Evolutionary conservation across 2,113 vertebrate genomes (phyloP).

Genomic region (Motacilla alba): DNA sequence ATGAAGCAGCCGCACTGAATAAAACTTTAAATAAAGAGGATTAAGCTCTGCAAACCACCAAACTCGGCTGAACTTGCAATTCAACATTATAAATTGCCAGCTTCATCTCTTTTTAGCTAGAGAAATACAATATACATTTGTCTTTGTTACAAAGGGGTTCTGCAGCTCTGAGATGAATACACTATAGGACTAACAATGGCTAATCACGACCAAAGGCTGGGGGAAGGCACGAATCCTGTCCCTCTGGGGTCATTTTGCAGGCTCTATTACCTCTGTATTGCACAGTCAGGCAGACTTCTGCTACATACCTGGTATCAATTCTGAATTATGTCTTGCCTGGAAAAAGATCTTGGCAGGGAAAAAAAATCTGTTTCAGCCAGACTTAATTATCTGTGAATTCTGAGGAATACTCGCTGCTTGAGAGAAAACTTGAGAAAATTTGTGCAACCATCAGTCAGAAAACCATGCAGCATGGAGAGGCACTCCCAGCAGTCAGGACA

Average conservation of each 20-base stretch:
- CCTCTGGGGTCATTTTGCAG: background rate
- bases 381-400: background rate
- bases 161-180: conserved; percentile 35
- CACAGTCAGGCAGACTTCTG: conserved; percentile 26
- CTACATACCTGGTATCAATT: background rate
- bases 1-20: background rate
- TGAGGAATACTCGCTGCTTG: background rate
- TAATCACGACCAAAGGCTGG: background rate
- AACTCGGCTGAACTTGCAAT: background rate
- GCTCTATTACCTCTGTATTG: conserved; percentile 33
- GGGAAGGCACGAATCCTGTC: background rate
- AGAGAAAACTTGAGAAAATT: background rate
- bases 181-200: background rate
- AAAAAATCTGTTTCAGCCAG: background rate
- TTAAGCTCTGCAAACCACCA: conserved; percentile 29
- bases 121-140: conserved; percentile 36
- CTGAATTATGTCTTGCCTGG: background rate
- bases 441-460: background rate
- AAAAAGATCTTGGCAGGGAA: background rate
- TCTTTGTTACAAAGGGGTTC: conserved; percentile 27
- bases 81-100: conserved; percentile 24
- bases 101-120: background rate
- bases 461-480: fast-evolving
- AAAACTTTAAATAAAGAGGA: conserved; percentile 17
- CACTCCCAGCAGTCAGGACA: background rate